These are phyloP conservation scores for Phaetusa simplex DNA, from an alignment of 2,113 vertebrate species.

Conservation along the genomic window DNA sequence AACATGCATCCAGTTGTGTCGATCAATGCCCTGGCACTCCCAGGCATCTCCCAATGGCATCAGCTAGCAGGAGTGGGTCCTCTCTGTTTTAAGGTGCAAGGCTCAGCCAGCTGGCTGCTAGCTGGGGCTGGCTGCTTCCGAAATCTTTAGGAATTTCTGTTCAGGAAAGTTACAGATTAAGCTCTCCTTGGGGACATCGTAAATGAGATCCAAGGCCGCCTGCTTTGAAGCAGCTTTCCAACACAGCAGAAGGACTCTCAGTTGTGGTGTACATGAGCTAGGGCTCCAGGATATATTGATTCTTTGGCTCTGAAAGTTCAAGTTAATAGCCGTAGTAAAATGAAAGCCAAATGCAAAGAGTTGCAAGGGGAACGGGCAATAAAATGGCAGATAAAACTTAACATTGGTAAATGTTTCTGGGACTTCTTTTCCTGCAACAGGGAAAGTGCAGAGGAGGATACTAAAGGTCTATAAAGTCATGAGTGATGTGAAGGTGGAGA, in stretches of 20 bases:
- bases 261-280: neutral
- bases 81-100: neutral
- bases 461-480: neutral
- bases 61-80: neutral
- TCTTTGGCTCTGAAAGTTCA: neutral
- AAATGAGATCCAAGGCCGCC: neutral
- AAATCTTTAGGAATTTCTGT: neutral
- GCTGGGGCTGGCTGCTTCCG: neutral
- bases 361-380: neutral
- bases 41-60: neutral
- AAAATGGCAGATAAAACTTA: neutral
- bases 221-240: neutral
- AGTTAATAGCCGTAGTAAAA: neutral
- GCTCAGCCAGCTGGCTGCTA: neutral
- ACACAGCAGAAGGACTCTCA: neutral
- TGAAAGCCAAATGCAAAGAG: neutral
- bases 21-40: neutral
- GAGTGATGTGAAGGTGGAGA: neutral
- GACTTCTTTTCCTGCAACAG: neutral
- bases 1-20: neutral
- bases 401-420: neutral
- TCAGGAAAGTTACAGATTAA: neutral
- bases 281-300: neutral
- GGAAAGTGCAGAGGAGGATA: neutral
- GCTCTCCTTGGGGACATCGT: neutral